A percentile compares a stretch with the other conserved stretches of the same genome.
These are phyloP conservation scores for Corythoichthys haematopterus DNA, from an alignment of 2,113 vertebrate species.

Conservation along the genomic window DNA sequence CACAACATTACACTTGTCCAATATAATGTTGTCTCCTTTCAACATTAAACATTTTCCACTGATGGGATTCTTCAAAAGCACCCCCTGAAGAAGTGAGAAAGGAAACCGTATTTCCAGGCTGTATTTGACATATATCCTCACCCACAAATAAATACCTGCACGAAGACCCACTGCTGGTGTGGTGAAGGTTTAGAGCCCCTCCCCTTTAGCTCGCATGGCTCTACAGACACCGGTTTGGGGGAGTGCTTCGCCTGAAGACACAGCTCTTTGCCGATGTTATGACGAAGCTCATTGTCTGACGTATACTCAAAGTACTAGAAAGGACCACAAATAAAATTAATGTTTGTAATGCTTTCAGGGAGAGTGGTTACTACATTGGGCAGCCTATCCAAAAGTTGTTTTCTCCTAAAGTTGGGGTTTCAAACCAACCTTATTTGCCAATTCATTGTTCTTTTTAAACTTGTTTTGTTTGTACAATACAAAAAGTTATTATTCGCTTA, in stretches of 20 bases:
- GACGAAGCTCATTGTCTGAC: constrained; percentile 83
- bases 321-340: constrained; percentile 22
- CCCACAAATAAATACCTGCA: constrained; percentile 54
- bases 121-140: neutral
- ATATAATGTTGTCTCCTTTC: constrained; percentile 62
- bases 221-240: constrained; percentile 63
- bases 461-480: too few species aligned
- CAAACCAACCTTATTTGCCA: too few species aligned
- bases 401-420: too few species aligned
- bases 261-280: constrained; percentile 88
- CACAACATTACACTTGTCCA: constrained; percentile 69
- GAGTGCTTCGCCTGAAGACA: constrained; percentile 73
- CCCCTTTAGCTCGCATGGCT: constrained; percentile 76
- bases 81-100: constrained; percentile 63
- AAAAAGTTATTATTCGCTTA: too few species aligned
- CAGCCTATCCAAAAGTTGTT: too few species aligned
- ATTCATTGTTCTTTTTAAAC: too few species aligned
- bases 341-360: too few species aligned
- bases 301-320: constrained; percentile 92
- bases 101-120: neutral
- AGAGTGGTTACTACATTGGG: too few species aligned
- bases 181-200: constrained; percentile 70
- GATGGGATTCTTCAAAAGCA: constrained; percentile 77
- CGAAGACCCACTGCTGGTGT: constrained; percentile 83
- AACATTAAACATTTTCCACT: constrained; percentile 78